Evolutionary conservation across 37 sponge, comb jelly and placozoan species (phyloP), one percentile per base, ranked within the genome.

Genomic region (Chondrilla cf. caribensis): DNA sequence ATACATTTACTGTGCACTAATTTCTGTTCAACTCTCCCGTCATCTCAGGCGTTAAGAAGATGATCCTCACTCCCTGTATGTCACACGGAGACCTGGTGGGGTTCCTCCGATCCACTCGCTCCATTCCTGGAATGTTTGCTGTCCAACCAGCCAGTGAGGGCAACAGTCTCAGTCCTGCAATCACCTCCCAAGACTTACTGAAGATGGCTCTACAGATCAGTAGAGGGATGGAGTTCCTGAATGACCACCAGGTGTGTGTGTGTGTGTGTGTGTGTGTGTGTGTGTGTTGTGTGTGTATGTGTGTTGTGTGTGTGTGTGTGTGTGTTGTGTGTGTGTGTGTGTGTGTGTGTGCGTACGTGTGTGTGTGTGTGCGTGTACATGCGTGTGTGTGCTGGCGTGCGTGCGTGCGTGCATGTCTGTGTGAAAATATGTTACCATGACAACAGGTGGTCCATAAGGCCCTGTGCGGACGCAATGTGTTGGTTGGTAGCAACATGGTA

Each of bases 71-170:
- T 80, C 89, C 88, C 58, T 92, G 88, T 77, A 88, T 92, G 89
- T 82, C 87, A 85, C 92, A 92, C 59, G 92, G 92, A 21, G 92
- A 92, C 58, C 86, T 92, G 15, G 70, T 92, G 59, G 92, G 92
- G 0, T 92, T 92, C 86, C 77, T 92, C 44, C 70, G 92, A 8
- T 51, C 86, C 5, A 82, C 86, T 11, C 44, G 92, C 3, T 86
- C 86, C 21, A 81, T 85, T 47, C 44, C 76, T 51, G 81, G 83
- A 29, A 85, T 88, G 86, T 88, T 84, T 78, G 79, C 80, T 15
- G 70, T 92, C 31, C 81, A 58, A 41, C 92, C 92, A 6, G 89
- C 89, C 18, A 58, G 33, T 54, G 68, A 70, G 6, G 71, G 64
- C 1, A 47, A 86, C 42, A 32, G 33, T 1, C 86, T 68, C 54